Percentiles rank a stretch among this genome's conserved stretches.
phyloP scores from a whole-genome alignment of 2,113 vertebrate genomes.

The Sinocyclocheilus maitianheensis region DNA sequence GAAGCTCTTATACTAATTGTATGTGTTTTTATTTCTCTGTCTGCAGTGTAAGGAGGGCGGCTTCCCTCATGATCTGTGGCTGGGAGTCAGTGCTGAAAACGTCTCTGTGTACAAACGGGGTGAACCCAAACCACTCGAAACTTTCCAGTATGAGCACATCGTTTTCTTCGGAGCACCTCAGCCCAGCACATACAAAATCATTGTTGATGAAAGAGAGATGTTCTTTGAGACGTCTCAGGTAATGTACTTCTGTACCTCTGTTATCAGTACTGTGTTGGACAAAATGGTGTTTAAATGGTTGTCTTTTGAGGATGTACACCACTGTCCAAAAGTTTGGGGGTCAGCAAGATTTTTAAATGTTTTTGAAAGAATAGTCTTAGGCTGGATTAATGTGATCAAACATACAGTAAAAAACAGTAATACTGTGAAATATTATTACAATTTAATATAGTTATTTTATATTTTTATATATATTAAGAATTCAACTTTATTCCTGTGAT shows the following conservation, averaged over 20 bases:
- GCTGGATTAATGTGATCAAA: not conserved
- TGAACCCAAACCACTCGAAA: conserved; percentile 88
- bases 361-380: not conserved
- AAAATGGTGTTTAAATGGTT: not conserved
- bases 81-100: conserved; percentile 88
- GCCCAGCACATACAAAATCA: conserved; percentile 90
- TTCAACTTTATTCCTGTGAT: too few species aligned
- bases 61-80: conserved; percentile 91
- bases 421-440: not conserved
- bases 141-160: conserved; percentile 91
- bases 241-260: conserved; percentile 33
- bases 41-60: conserved; percentile 91
- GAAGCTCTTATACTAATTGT: not conserved
- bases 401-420: not conserved
- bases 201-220: conserved; percentile 92
- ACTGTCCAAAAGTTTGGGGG: not conserved
- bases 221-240: conserved; percentile 90
- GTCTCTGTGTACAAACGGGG: conserved; percentile 90
- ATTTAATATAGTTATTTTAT: too few species aligned
- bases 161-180: conserved; percentile 91
- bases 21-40: conserved; percentile 34
- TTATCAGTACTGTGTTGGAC: too few species aligned
- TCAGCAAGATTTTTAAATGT: not conserved
- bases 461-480: too few species aligned
- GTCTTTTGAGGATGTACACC: not conserved